These are phyloP conservation scores for Clistopyga incitator DNA, from an alignment of 2,888 invertebrate species.

Conservation along the genomic window DNA sequence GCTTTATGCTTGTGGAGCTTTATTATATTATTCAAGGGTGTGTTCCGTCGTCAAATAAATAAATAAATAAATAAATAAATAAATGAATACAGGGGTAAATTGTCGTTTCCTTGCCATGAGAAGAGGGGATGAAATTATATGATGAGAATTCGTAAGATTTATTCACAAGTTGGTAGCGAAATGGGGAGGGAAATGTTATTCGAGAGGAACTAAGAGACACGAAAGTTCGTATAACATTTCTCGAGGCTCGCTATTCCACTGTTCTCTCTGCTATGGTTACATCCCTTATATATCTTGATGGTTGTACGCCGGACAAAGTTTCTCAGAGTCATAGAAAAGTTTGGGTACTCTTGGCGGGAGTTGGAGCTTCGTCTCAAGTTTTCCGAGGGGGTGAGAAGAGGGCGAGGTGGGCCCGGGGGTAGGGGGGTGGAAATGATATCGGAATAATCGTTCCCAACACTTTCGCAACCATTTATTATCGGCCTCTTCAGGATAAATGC, in stretches of 20 bases:
- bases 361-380: constrained; percentile 34
- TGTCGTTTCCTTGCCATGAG: no score
- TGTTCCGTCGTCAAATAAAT: no score
- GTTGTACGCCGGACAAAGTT: constrained; percentile 60
- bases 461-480: neutral
- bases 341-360: constrained; percentile 57
- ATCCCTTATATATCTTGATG: constrained; percentile 59
- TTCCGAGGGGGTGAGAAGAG: constrained; percentile 12
- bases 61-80: no score
- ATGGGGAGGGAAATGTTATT: neutral
- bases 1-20: no score
- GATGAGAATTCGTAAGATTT: constrained; percentile 26
- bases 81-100: no score
- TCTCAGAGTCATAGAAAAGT: constrained; percentile 66
- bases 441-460: constrained; percentile 16
- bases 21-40: no score
- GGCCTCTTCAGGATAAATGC: neutral
- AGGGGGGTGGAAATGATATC: neutral
- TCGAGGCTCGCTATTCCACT: neutral
- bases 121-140: neutral
- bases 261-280: constrained; percentile 21
- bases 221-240: constrained; percentile 24
- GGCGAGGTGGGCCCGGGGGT: neutral
- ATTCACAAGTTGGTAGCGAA: constrained; percentile 11
- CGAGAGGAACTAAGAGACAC: constrained; percentile 19